Evolutionary conservation across 1,140 invertebrate species (phyloP).

Genomic region (Parasteatoda tepidariorum): DNA sequence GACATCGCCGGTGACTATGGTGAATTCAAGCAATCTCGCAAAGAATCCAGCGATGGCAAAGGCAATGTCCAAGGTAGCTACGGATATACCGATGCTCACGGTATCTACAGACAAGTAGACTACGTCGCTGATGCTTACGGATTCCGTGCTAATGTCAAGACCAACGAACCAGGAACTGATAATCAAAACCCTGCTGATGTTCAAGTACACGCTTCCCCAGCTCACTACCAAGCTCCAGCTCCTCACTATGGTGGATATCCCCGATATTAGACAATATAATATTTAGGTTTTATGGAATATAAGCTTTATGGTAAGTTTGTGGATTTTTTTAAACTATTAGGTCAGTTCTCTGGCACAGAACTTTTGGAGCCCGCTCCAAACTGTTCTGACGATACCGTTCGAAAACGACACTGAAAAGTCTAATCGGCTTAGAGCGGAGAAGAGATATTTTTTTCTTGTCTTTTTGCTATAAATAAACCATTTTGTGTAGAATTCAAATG

Average conservation of each 20-base stretch:
- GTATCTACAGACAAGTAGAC: constrained; percentile 63
- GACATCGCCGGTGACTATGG: constrained; percentile 63
- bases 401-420: no score
- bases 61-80: constrained; percentile 63
- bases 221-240: not conserved
- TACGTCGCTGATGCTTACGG: constrained; percentile 63
- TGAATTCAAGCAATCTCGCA: constrained; percentile 61
- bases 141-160: constrained; percentile 63
- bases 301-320: not conserved
- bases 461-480: no score
- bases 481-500: no score
- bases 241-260: constrained; percentile 44
- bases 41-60: constrained; percentile 62
- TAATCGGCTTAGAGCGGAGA: no score
- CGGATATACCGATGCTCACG: constrained; percentile 62
- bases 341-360: no score
- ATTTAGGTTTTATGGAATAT: not conserved
- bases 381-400: no score
- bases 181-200: constrained; percentile 63
- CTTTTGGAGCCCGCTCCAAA: no score
- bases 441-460: no score
- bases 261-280: constrained; percentile 10
- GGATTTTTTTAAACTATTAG: no score
- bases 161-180: constrained; percentile 64
- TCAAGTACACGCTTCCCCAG: constrained; percentile 35